A percentile compares a stretch with the other conserved stretches of the same genome.
Evolutionary conservation across 2,888 invertebrate species (phyloP).

Genomic region (Melieria picta): DNA sequence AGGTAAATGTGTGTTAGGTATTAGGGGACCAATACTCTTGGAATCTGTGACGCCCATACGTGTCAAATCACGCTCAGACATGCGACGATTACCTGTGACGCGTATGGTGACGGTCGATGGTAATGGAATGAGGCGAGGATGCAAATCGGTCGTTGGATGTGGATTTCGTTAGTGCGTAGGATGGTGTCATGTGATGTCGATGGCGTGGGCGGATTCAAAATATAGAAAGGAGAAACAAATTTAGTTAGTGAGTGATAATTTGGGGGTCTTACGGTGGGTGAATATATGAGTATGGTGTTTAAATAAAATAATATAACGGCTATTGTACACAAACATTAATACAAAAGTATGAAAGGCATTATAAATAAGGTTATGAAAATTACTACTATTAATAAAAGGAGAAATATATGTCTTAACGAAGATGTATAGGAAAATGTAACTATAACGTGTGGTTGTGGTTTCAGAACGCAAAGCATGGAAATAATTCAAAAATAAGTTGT

Average conservation of each 20-base stretch:
- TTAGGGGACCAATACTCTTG: slow-evolving; percentile 68
- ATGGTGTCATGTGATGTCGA: slow-evolving; percentile 27
- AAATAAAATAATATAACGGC: no score
- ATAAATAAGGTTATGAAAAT: no score
- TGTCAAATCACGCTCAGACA: slow-evolving; percentile 90
- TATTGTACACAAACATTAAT: no score
- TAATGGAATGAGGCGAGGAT: no score
- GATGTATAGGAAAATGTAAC: no score
- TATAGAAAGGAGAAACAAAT: slow-evolving; percentile 20
- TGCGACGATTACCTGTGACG: slow-evolving; percentile 77
- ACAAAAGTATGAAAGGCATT: no score
- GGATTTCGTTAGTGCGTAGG: slow-evolving; percentile 17
- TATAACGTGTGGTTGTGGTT: no score
- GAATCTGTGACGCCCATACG: slow-evolving; percentile 72
- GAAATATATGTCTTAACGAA: no score
- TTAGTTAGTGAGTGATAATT: background rate
- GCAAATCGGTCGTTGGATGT: background rate
- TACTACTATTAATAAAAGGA: no score
- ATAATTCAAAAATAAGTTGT: no score
- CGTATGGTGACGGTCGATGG: background rate
- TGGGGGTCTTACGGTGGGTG: background rate
- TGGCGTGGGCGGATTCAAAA: slow-evolving; percentile 19
- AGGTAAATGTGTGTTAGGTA: slow-evolving; percentile 70
- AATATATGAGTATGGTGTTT: no score
- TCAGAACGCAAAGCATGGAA: no score